phyloP scores from a whole-genome alignment of 2,888 invertebrate species.

The Dolomedes plantarius region DNA sequence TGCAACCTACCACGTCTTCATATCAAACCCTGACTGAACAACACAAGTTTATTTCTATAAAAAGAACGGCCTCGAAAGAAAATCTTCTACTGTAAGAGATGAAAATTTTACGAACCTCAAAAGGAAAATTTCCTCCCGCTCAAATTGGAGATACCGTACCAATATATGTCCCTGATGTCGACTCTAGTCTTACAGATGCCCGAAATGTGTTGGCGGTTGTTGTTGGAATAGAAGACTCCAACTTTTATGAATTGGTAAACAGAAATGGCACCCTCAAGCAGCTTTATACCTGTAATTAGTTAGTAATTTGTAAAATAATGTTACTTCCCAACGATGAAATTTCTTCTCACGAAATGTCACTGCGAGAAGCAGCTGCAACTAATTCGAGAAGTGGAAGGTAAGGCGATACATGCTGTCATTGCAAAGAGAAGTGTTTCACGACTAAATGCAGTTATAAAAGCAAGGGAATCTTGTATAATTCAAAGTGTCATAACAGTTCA shows the following conservation, averaged over 20 bases:
- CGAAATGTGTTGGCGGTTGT: too few relatives aligned
- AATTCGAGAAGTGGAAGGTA: too few relatives aligned
- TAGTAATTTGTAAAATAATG: conserved; percentile 42
- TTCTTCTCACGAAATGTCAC: too few relatives aligned
- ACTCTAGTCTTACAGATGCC: conserved; percentile 7
- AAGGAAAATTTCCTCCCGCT: conserved; percentile 38
- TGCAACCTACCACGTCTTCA: too few relatives aligned
- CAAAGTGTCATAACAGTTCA: too few relatives aligned
- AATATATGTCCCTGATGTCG: conserved; percentile 51
- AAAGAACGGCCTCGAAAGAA: conserved; percentile 3
- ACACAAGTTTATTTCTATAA: too few relatives aligned
- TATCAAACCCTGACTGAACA: too few relatives aligned
- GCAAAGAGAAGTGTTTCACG: too few relatives aligned
- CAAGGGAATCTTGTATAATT: conserved; percentile 32
- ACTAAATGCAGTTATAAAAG: conserved; percentile 31
- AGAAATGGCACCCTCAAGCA: background rate
- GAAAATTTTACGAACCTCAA: conserved; percentile 9
- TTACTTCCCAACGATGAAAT: conserved; percentile 26
- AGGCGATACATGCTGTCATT: too few relatives aligned
- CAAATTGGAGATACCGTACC: conserved; percentile 41
- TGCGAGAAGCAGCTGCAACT: too few relatives aligned
- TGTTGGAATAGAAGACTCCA: too few relatives aligned
- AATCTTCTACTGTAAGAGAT: conserved; percentile 34
- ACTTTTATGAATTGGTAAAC: conserved; percentile 32
- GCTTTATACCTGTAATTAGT: too few relatives aligned